A percentile compares a stretch with the other conserved stretches of the same genome.
Conservation (phyloP, 2,797 vertebrate genomes). For the Peromyscus attwateri region DNA sequence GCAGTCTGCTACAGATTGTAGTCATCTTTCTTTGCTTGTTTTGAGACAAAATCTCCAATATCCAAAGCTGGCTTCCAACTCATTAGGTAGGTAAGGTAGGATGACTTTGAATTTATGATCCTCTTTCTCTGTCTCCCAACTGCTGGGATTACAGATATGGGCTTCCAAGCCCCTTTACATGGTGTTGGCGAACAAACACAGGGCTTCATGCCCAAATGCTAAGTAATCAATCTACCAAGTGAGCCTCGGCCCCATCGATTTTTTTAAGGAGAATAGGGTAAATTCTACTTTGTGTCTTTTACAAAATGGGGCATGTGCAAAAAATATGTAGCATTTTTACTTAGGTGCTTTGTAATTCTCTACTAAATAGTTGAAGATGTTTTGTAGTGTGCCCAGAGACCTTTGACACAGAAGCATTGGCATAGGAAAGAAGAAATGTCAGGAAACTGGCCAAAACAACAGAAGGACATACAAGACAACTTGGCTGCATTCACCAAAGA, state of each 20-base stretch:
- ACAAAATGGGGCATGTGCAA: neutral
- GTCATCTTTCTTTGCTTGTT: neutral
- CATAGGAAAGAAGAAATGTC: conserved; percentile 68
- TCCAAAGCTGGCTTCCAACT: neutral
- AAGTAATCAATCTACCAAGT: neutral
- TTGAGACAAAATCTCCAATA: neutral
- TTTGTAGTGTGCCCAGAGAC: conserved; percentile 50
- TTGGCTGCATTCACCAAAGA: neutral
- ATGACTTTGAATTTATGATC: neutral
- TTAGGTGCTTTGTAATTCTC: neutral
- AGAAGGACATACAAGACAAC: conserved; percentile 33
- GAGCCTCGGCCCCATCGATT: neutral
- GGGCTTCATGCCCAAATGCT: neutral
- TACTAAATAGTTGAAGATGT: conserved; percentile 56
- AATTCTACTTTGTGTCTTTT: neutral
- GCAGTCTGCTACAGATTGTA: neutral
- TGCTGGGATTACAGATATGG: neutral
- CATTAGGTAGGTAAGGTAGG: neutral
- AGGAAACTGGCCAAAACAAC: conserved; percentile 52
- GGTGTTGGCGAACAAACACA: neutral
- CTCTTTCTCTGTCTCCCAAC: neutral
- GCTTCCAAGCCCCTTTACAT: neutral
- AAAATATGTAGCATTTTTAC: neutral
- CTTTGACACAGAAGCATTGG: conserved; percentile 68
- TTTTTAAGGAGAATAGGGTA: neutral